Evolutionary conservation across 1,140 invertebrate genomes (phyloP), one percentile per base, ranked within the genome.

Genomic region (Atopsyche davidsoni): DNA sequence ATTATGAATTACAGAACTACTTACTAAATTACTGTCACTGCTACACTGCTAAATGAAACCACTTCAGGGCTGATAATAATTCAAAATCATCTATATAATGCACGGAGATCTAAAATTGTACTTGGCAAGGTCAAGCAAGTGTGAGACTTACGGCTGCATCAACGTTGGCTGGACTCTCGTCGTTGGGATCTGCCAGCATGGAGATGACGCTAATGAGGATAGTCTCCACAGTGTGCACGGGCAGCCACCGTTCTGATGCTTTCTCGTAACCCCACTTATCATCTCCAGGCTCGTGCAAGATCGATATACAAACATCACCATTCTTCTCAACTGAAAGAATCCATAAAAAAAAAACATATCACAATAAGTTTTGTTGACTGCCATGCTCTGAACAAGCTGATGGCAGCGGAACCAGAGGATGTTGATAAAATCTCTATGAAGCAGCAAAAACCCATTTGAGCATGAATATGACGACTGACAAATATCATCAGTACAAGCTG

Each of bases 251-350:
- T 72, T 99, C 96, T 40, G 91, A 94, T 50, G 96, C 95, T 73
- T 96, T 95, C 75, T 99, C 96, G 75, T 99, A 99, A 22, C 96
- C 96, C 83, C 90, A 99, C 75, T 97, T 96, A 71, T 99, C 96
- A 82, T 99, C 96, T 51, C 96, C 96, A 43, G 96, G 96, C 69
- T 99, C 96, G 67, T 99, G 96, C 56, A 99, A 80, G 73, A 99
- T 99, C 64, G 95, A 98, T 81, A 99, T 99, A 77, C 96, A 99
- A 19, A 99, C 96, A 76, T 96, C 91, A 54, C 96, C 96, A 76
- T 95, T 96, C 74, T 93, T 94, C 69, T 97, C 94, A 80, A 99
- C 91, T 95, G 61, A 58, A 78, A 77, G n/a, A 38, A 36, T 23
- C 22, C 14, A 39, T 39, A 47, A 38, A 38, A 38, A 38, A 14